phyloP scores from a whole-genome alignment of 2,888 invertebrate genomes.

The Cordylochernes scorpioides region DNA sequence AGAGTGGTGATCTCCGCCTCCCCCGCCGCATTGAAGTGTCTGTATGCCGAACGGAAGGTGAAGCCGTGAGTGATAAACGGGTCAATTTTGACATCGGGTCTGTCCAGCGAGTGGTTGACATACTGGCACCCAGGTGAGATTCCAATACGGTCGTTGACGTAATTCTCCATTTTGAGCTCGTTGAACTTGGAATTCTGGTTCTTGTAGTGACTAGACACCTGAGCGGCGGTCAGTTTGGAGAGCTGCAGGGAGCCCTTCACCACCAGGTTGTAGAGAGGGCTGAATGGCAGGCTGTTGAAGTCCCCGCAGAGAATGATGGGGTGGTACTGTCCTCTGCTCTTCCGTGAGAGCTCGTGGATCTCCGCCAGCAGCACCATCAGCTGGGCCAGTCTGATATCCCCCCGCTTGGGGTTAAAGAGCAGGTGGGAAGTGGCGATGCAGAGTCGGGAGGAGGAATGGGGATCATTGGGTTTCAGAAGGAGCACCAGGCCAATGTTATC shows the following conservation, averaged over 20 bases:
- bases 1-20: constrained; percentile 40
- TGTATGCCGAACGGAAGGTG: constrained; percentile 39
- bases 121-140: no score
- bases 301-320: constrained; percentile 76
- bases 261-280: constrained; percentile 41
- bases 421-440: constrained; percentile 71
- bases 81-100: no score
- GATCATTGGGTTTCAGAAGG: constrained; percentile 36
- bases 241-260: constrained; percentile 32
- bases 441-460: no score
- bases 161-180: no score
- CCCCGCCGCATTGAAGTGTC: constrained; percentile 24
- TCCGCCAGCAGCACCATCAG: constrained; percentile 53
- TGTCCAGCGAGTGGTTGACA: no score
- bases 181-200: no score
- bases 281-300: constrained; percentile 53
- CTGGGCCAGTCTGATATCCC: constrained; percentile 72
- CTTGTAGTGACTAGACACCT: constrained; percentile 24
- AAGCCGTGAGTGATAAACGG: no score
- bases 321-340: constrained; percentile 27
- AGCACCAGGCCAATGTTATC: constrained; percentile 65
- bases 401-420: constrained; percentile 62
- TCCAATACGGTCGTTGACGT: no score
- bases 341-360: constrained; percentile 38
- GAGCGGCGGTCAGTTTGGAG: constrained; percentile 17